Evolutionary conservation across 2,113 vertebrate species (phyloP).

Genomic region (Rhodinocichla rosea): DNA sequence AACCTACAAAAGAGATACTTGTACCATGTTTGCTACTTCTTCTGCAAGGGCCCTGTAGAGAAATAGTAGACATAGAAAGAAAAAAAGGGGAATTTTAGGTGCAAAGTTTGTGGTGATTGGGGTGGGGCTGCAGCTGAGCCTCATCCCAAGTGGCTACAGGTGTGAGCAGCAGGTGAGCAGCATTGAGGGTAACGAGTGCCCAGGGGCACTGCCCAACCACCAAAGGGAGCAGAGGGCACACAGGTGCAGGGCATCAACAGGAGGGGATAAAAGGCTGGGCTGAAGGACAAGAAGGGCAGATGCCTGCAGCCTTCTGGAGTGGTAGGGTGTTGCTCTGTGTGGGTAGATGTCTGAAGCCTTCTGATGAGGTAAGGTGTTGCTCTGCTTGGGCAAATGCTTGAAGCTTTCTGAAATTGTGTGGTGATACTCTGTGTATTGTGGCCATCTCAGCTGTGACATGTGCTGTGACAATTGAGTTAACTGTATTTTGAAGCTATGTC

Average conservation of each 20-base stretch:
- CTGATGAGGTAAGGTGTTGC: not conserved
- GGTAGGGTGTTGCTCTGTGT: rapidly evolving
- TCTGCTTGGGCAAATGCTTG: not conserved
- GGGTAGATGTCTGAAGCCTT: not conserved
- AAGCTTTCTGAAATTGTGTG: not conserved
- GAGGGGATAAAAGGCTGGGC: not conserved
- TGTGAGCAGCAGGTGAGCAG: not conserved
- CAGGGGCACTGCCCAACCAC: not conserved
- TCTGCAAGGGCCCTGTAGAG: not conserved
- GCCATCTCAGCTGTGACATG: rapidly evolving
- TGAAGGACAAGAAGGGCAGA: not conserved
- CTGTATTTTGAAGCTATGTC: not conserved
- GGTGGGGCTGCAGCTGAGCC: not conserved
- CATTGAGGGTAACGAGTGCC: not conserved
- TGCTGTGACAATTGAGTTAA: not conserved
- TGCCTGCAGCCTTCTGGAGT: not conserved
- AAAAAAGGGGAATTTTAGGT: not conserved
- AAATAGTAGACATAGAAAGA: not conserved
- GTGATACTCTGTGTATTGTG: not conserved
- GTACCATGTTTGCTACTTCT: not conserved
- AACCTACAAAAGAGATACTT: not conserved
- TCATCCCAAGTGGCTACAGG: not conserved
- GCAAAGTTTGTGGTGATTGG: not conserved
- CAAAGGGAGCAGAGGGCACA: not conserved
- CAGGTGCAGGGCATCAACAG: not conserved